Conservation (phyloP, 2,113 vertebrate genomes). For the Sciurus niger region DNA sequence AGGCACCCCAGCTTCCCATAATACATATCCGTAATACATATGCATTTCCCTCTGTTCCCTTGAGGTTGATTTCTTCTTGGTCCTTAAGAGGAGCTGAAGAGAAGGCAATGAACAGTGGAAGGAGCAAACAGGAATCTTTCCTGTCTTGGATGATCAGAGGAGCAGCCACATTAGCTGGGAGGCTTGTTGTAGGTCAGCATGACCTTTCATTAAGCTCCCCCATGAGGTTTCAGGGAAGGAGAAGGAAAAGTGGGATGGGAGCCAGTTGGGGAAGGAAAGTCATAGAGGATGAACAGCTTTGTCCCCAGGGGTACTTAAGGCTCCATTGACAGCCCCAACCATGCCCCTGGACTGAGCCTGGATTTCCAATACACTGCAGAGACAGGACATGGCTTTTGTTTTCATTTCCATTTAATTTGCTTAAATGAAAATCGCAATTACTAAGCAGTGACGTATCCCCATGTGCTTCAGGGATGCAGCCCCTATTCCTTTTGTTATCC, state of each 20-base stretch:
- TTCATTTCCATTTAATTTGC: constrained; percentile 70
- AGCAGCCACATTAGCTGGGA: neutral
- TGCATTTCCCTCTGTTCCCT: too few relatives aligned
- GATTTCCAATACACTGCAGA: neutral
- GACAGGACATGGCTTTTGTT: constrained; percentile 42
- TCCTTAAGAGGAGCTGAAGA: neutral
- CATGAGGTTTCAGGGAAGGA: neutral
- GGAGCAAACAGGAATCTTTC: accelerated
- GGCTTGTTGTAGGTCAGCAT: neutral
- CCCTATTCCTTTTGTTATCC: constrained; percentile 42
- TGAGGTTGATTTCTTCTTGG: neutral
- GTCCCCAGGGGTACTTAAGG: too few relatives aligned
- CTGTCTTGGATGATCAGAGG: neutral
- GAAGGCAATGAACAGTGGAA: neutral
- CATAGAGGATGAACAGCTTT: neutral
- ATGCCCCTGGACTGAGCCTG: neutral
- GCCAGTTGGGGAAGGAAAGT: neutral
- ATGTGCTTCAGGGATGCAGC: constrained; percentile 15
- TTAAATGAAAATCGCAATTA: constrained; percentile 67
- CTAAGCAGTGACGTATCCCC: neutral
- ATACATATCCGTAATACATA: too few relatives aligned
- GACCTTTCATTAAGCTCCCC: neutral
- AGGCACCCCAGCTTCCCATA: neutral
- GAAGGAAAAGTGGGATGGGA: neutral
- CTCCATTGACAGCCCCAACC: neutral